Conservation (phyloP, 2,888 invertebrate genomes). For the Dyspetes luteomarginatus region DNA sequence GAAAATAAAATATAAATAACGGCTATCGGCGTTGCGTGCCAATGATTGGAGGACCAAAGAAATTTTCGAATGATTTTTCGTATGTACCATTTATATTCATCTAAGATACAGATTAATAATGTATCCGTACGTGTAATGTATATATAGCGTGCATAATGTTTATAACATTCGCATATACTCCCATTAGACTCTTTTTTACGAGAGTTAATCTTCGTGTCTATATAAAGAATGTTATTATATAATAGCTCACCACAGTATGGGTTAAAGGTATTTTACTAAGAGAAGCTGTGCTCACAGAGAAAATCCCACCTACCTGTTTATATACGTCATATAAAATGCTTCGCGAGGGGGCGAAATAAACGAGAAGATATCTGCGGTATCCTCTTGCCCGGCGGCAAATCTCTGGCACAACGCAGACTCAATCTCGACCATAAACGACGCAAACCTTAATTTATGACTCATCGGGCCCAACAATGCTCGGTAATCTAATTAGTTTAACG, state of each 20-base stretch:
- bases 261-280: not conserved
- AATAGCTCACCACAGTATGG: conserved; percentile 19
- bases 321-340: conserved; percentile 7
- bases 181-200: conserved; percentile 13
- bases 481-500: conserved; percentile 77
- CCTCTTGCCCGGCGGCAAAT: conserved; percentile 56
- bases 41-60: conserved; percentile 59
- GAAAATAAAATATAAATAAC: not conserved
- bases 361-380: conserved; percentile 4
- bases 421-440: conserved; percentile 71
- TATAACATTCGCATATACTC: conserved; percentile 8
- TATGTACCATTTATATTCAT: no score
- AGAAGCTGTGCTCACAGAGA: conserved; percentile 9
- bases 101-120: not conserved
- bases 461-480: conserved; percentile 69
- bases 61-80: no score
- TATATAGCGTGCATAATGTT: no score
- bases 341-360: conserved; percentile 15
- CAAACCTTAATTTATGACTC: conserved; percentile 74
- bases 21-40: conserved; percentile 59
- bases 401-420: conserved; percentile 65
- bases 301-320: conserved; percentile 26
- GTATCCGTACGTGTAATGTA: no score
- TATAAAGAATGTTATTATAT: conserved; percentile 23
- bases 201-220: conserved; percentile 45